Conservation (phyloP, 2,797 vertebrate species). For the Prionace glauca region DNA sequence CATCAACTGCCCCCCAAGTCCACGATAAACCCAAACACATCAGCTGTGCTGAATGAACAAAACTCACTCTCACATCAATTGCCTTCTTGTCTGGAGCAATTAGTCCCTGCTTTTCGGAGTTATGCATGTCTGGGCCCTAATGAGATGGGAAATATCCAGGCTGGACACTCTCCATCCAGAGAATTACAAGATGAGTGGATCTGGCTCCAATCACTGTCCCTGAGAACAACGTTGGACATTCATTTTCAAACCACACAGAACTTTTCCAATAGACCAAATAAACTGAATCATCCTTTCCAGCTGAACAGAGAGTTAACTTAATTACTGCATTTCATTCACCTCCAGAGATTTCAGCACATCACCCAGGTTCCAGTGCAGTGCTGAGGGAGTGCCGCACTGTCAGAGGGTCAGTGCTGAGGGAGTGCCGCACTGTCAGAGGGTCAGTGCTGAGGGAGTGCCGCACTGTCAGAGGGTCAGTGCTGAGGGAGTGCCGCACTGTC, state of each 20-base stretch:
- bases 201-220: not conserved
- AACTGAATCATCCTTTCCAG: slow-evolving; percentile 43
- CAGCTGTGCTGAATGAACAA: not conserved
- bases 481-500: too few relatives aligned
- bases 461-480: too few relatives aligned
- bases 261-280: slow-evolving; percentile 50
- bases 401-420: too few relatives aligned
- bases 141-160: slow-evolving; percentile 53
- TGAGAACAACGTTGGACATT: slow-evolving; percentile 51
- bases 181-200: slow-evolving; percentile 43
- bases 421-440: too few relatives aligned
- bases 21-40: not conserved
- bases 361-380: not conserved
- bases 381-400: too few relatives aligned
- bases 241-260: slow-evolving; percentile 44
- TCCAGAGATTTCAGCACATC: not conserved
- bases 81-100: slow-evolving; percentile 42
- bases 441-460: too few relatives aligned
- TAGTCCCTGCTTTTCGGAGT: slow-evolving; percentile 49
- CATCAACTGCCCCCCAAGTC: not conserved
- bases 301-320: slow-evolving; percentile 42
- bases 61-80: not conserved
- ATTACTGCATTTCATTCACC: slow-evolving; percentile 40
- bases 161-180: slow-evolving; percentile 49
- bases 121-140: slow-evolving; percentile 48